Conservation (phyloP, 2,113 vertebrate genomes). For the Butorides virescens region DNA sequence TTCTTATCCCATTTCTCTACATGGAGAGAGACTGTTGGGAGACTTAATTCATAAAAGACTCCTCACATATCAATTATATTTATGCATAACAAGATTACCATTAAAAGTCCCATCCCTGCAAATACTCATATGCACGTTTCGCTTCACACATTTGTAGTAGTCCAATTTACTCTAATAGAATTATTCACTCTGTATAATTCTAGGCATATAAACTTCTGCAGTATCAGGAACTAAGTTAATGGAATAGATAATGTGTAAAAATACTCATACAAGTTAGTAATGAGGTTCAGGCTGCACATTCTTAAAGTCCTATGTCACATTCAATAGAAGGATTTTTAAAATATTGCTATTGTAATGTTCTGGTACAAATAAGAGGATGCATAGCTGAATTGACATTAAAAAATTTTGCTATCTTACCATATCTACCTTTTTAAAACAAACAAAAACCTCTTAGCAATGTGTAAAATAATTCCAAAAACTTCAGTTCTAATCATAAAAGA, state of each 20-base stretch:
- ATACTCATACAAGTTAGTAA: background rate
- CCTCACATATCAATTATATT: background rate
- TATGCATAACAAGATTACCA: background rate
- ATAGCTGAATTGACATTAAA: background rate
- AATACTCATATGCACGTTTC: background rate
- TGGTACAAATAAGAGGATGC: background rate
- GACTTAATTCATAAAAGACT: background rate
- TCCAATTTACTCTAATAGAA: constrained; percentile 31
- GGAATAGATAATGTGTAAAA: constrained; percentile 31
- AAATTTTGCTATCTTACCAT: background rate
- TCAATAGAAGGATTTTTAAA: background rate
- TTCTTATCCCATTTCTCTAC: background rate
- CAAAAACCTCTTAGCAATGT: background rate
- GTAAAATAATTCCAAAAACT: constrained; percentile 21
- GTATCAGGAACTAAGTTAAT: constrained; percentile 22
- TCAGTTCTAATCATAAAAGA: constrained; percentile 15
- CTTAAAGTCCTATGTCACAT: background rate
- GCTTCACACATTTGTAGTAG: constrained; percentile 42
- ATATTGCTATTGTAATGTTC: background rate
- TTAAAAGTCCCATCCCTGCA: background rate
- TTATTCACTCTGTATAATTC: constrained; percentile 47
- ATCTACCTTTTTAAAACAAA: background rate
- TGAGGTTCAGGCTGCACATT: background rate
- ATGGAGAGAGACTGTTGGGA: background rate
- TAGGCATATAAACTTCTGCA: background rate